Percentiles rank a stretch among this genome's conserved stretches.
Conservation (phyloP, 2,888 invertebrate species). For the Lasioglossum marginatum region DNA sequence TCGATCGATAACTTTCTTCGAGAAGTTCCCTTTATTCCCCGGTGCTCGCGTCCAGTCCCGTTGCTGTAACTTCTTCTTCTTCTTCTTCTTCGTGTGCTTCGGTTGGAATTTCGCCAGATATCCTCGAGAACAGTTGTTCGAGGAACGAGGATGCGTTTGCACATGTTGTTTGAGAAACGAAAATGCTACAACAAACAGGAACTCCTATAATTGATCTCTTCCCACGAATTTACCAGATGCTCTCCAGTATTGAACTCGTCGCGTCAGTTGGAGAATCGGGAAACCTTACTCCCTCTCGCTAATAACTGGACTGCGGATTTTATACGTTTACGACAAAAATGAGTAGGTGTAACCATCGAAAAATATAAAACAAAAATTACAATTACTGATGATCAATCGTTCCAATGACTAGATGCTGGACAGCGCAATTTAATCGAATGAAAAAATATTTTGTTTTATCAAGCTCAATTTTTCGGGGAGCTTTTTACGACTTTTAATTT, state of each 20-base stretch:
- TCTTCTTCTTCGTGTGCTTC: not conserved
- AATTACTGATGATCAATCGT: no score
- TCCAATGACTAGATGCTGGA: no score
- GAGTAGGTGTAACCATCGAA: no score
- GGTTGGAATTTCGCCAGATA: not conserved
- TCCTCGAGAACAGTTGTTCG: not conserved
- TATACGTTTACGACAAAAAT: no score
- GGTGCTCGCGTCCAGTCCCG: not conserved
- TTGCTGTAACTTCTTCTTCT: not conserved
- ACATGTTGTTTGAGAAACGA: not conserved
- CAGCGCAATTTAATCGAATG: no score
- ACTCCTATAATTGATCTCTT: not conserved
- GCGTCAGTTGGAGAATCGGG: no score
- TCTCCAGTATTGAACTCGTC: not conserved
- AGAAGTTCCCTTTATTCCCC: constrained; percentile 1
- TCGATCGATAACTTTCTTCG: constrained; percentile 12
- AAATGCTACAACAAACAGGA: not conserved
- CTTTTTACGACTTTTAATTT: no score
- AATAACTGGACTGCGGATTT: no score
- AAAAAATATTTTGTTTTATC: no score
- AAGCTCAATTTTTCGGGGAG: no score
- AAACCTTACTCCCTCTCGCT: no score
- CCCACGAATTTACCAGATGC: not conserved
- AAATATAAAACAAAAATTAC: no score
- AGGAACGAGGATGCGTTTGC: not conserved